Base-by-base conservation (phyloP, 2,888 invertebrate species). In the Ptychoptera albimana region DNA sequence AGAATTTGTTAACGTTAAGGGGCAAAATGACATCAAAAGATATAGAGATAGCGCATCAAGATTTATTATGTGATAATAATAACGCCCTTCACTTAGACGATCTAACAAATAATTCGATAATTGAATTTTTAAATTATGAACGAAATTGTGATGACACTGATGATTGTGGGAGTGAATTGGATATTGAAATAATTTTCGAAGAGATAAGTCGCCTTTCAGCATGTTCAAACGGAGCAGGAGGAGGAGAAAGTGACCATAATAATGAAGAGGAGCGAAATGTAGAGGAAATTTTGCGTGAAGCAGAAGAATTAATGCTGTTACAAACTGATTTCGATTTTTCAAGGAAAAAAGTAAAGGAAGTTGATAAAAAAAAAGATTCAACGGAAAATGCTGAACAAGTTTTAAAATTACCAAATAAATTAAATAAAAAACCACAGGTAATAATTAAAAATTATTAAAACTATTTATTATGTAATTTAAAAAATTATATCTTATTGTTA, bases 111-210 rank as follows among this genome's bases (percentile, higher is more conserved):
- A 63, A 61, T 39, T 64, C 66, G 32, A 64, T 65, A 36, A 50
- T 64, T 14, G 67, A 66, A 46, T 66, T 66, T 43, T 52, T 66
- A 38, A 57, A 58, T 46, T 59, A 62, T 47, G 66, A 66, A 48
- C 58, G 59, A 46, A 58, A 60, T 49, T 64, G 66, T 51, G 48
- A 47, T 38, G 49, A 50, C 34, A 48, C 46, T 36, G 46, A 45
- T 16, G 48, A 50, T 29, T 50, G 52, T 37, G 48, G 37, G 15
- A 58, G 52, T 45, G 57, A 61, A 34, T 69, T 73, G 42, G 79
- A 79, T 61, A 73, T 79, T 8, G 78, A 74, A 51, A 73, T 72
- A 60, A 77, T 81, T 57, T 75, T 81, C 52, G 75, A 71, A 54
- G 79, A 81, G 63, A 78, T 81, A 3, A 75, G 73, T 51, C 73